Evolutionary conservation across 53 echinoderm and acorn worm species (phyloP).

Genomic region (Mesocentrotus franciscanus): DNA sequence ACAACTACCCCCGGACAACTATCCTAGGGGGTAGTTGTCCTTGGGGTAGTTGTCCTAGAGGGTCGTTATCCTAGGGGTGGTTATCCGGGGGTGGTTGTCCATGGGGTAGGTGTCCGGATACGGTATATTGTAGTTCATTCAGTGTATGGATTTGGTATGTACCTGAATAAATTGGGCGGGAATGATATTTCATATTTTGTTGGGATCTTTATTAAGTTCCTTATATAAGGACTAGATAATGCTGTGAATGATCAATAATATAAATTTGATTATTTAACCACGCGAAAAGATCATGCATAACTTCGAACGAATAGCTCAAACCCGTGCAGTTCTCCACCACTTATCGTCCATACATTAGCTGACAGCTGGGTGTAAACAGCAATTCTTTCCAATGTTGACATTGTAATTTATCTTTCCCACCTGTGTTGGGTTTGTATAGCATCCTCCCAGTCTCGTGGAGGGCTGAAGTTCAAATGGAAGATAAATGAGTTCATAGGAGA

Average conservation of each 20-base stretch:
- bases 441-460: background rate
- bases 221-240: background rate
- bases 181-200: too few species aligned
- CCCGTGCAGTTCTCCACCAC: background rate
- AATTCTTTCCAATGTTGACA: background rate
- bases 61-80: too few species aligned
- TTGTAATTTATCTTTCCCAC: slow-evolving; percentile 1
- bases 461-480: background rate
- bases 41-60: too few species aligned
- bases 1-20: too few species aligned
- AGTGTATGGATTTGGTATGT: too few species aligned
- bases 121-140: too few species aligned
- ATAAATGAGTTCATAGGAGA: background rate
- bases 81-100: too few species aligned
- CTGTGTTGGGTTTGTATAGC: background rate
- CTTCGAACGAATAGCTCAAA: background rate
- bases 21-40: too few species aligned
- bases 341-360: background rate
- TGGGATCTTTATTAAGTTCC: too few species aligned
- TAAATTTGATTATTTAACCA: background rate
- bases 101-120: too few species aligned
- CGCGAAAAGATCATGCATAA: background rate
- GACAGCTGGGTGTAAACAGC: background rate
- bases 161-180: too few species aligned
- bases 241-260: background rate